Base-by-base conservation (phyloP, 2,113 vertebrate species). In the Hassar affinis region DNA sequence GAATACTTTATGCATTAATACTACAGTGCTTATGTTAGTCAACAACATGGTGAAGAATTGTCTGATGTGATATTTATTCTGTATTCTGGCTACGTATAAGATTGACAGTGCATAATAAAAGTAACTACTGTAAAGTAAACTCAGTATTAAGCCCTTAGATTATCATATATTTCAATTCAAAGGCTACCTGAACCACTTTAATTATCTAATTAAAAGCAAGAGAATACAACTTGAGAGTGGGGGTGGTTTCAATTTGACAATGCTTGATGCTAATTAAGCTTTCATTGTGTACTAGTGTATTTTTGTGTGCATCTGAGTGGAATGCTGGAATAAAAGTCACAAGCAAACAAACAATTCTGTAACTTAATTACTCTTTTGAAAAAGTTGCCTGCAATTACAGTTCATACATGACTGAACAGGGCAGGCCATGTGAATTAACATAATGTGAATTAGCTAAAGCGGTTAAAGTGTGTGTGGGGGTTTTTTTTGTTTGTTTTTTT, bases 361-460 rank as follows among this genome's bases (percentile, higher is more conserved):
- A 77, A 80, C 72, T 85, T 83, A 80, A 85, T 85, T 85, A 85
- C 71, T 79, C 78, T 27, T 83, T 82, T 45, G 20, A 66, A 83
- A 51, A 64, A 78, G 81, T 85, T 79, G 64, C 12, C 35, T 66
- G 51, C 80, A 80, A 75, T 71, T 66, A 66, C 38, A 35, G 38
- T 79, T 87, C 62, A 76, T 25, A 66, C 86, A 80, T 71, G 80
- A 83, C 57, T 54, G 81, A 52, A 77, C 54, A 82, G 75, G 82
- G 66, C 56, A 62, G 66, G 20, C 61, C 57, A 52, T 38, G n/a
- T 72, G 68, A 71, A 42, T 42, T 42, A 42, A 42, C 38, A 42
- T 2, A 42, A 59, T 83, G 52, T 85, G 84, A 82, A 76, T 61
- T 66, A 87, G 83, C 68, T 74, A 92, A 93, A 89, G 25, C 4